phyloP scores from a whole-genome alignment of 1,140 invertebrate species.

The Drosophila pseudoobscura region DNA sequence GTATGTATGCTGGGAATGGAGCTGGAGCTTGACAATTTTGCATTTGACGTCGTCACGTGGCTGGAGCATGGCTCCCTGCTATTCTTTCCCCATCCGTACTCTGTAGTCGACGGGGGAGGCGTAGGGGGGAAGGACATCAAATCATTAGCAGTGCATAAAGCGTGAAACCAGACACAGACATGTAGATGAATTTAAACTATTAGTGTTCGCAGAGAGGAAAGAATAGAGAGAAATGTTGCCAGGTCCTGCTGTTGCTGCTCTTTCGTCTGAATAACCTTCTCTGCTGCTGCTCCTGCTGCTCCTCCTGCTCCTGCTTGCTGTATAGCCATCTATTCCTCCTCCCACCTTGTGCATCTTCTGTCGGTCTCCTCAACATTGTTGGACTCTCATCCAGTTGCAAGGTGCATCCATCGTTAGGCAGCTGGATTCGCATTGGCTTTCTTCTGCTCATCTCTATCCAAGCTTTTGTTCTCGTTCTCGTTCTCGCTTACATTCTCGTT shows the following conservation, averaged over 20 bases:
- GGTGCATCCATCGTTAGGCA: conserved; percentile 48
- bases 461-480: conserved; percentile 5
- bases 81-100: background rate
- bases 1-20: background rate
- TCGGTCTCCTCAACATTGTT: conserved; percentile 19
- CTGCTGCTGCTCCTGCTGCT: no score
- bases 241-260: background rate
- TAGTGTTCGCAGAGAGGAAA: conserved; percentile 39
- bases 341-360: no score
- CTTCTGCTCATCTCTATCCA: conserved; percentile 1
- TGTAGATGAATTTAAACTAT: conserved; percentile 77
- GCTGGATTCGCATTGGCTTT: conserved; percentile 29
- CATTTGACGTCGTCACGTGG: conserved; percentile 51
- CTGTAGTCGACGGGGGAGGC: background rate
- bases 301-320: no score
- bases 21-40: conserved; percentile 30
- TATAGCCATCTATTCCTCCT: no score
- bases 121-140: conserved; percentile 59
- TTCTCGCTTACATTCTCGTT: background rate
- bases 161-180: conserved; percentile 70
- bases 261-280: no score
- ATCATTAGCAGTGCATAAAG: conserved; percentile 78
- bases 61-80: conserved; percentile 8
- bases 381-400: conserved; percentile 33
- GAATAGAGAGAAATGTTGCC: conserved; percentile 9